These are phyloP conservation scores for Monochamus alternatus DNA, from an alignment of 2,888 invertebrate genomes.

Conservation along the genomic window DNA sequence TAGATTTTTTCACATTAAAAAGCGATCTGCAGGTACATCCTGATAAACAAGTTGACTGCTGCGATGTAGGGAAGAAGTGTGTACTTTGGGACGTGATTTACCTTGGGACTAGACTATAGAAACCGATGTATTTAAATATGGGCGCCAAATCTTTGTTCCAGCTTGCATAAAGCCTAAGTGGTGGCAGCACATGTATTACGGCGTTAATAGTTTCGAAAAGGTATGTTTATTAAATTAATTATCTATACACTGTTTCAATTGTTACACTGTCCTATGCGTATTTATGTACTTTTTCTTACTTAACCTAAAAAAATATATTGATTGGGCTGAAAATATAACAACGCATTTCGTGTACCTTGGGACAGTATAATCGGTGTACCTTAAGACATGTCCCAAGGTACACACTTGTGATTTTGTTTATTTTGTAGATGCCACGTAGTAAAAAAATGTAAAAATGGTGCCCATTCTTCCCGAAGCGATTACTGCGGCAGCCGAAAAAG, in stretches of 20 bases:
- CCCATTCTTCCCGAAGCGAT: neutral
- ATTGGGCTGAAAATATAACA: no score
- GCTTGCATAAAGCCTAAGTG: neutral
- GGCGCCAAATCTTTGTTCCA: neutral
- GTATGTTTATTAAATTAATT: neutral
- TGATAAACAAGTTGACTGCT: no score
- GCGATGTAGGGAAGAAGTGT: neutral
- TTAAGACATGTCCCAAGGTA: constrained; percentile 21
- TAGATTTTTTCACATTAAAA: no score
- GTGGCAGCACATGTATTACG: neutral
- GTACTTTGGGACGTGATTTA: neutral
- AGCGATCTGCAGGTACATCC: no score
- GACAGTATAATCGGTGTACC: constrained; percentile 20
- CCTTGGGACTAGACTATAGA: neutral
- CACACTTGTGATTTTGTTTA: constrained; percentile 4
- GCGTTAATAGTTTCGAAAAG: neutral
- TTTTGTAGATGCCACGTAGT: constrained; percentile 16
- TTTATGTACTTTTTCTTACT: no score
- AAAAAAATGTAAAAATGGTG: constrained; percentile 1
- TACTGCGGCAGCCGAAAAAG: neutral
- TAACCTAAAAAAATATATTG: no score
- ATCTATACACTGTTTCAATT: no score
- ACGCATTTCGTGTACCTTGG: neutral
- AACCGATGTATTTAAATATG: neutral
- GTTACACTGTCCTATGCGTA: no score